Evolutionary conservation across 2,888 invertebrate species (phyloP), one percentile per base, ranked within the genome.

Genomic region (Pseudoips prasinana): DNA sequence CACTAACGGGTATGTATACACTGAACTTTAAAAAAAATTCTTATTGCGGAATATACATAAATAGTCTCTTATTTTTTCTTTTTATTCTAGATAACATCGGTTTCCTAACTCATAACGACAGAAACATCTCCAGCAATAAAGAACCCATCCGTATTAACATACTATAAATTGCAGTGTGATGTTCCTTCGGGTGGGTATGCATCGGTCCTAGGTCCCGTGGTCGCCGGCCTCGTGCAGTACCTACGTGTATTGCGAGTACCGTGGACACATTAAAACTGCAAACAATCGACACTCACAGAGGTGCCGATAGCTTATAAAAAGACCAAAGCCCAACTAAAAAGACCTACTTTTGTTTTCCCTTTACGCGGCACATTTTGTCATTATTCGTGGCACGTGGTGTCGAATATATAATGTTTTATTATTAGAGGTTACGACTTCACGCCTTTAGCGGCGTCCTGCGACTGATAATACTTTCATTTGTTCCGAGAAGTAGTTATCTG

Each of bases 391-490:
- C 87, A 79, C 87, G 87, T 87, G 88, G 88, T 59, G 67, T 67
- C 72, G 87, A 87, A 88, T 88, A 87, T 71, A 83, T 86, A 86
- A 86, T 84, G 75, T 83, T 87, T 86, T 84, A 86, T 85, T 81
- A 79, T 81, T 73, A 71, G 58, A 64, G 64, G 76, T 83, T 80
- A 87, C 73, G 79, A 75, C 88, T 86, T 88, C 83, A 86, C 86
- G 87, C 74, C 69, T 83, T 73, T 73, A 67, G 69, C 73, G 75
- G 72, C 73, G 69, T 53, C 57, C 63, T 64, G 63, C 58, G 63
- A 78, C 80, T 86, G 87, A 86, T 84, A 85, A 77, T 76, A 76
- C 80, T 82, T 79, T 77, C 79, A 80, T 81, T 72, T 61, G 78
- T 86, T 87, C 87, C 61, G 64, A 77, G 87, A 87, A 86, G 63